Evolutionary conservation across 2,797 vertebrate genomes (phyloP).

Genomic region (Champsocephalus esox): DNA sequence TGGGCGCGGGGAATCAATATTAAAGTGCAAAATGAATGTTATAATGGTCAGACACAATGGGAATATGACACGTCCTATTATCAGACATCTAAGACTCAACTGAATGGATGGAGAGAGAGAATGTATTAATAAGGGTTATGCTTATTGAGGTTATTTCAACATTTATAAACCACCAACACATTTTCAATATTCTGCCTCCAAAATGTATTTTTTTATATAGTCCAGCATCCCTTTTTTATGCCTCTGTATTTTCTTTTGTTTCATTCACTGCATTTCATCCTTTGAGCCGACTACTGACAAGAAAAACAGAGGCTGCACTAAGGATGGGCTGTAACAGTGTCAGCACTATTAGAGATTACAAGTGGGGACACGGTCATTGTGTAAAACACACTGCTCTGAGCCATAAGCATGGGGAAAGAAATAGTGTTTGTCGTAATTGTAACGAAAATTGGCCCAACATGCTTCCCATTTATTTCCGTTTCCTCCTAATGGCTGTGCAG

Average conservation of each 20-base stretch:
- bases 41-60: conserved; percentile 14
- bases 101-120: conserved; percentile 1
- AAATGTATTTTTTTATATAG: conserved; percentile 10
- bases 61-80: conserved; percentile 33
- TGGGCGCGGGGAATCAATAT: conserved; percentile 47
- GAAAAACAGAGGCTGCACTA: conserved; percentile 15
- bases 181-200: conserved; percentile 32
- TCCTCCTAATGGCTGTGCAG: conserved; percentile 42
- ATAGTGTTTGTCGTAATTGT: conserved; percentile 50
- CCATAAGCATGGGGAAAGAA: conserved; percentile 43
- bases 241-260: conserved; percentile 9
- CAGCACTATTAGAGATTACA: conserved; percentile 59
- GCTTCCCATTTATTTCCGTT: conserved; percentile 49
- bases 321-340: conserved; percentile 53
- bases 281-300: conserved; percentile 11
- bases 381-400: conserved; percentile 49
- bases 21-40: conserved; percentile 26
- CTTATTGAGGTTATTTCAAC: background rate
- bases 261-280: conserved; percentile 16
- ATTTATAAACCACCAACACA: conserved; percentile 4
- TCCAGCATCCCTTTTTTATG: background rate
- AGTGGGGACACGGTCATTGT: conserved; percentile 50
- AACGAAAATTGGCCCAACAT: conserved; percentile 61
- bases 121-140: background rate
- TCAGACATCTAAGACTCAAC: conserved; percentile 3